Evolutionary conservation across 2,888 invertebrate genomes (phyloP).

Genomic region (Adelphocoris suturalis): DNA sequence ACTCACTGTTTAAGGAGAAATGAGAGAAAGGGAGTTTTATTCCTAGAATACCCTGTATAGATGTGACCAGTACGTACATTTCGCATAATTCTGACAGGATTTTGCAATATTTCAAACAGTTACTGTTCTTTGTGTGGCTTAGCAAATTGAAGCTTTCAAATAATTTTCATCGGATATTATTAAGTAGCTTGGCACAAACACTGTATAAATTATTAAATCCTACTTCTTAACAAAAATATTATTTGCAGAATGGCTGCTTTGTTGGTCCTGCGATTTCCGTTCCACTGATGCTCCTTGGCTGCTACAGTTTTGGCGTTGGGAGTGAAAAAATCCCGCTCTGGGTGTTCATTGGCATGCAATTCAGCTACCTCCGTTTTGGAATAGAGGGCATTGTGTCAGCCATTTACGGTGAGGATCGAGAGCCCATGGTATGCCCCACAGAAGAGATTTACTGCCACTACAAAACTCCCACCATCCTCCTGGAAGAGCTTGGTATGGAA

Average conservation of each 20-base stretch:
- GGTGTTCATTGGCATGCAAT: slow-evolving; percentile 88
- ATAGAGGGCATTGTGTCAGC: slow-evolving; percentile 95
- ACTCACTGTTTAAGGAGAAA: too few species aligned
- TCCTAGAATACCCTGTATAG: too few species aligned
- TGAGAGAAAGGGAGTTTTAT: too few species aligned
- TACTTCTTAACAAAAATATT: too few species aligned
- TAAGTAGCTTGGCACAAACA: too few species aligned
- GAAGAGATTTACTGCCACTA: slow-evolving; percentile 82
- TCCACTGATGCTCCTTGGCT: slow-evolving; percentile 92
- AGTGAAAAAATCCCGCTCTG: slow-evolving; percentile 85
- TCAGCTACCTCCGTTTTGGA: slow-evolving; percentile 93
- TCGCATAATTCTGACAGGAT: too few species aligned
- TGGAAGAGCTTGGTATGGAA: slow-evolving; percentile 81
- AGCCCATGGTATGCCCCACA: slow-evolving; percentile 86
- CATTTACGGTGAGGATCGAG: slow-evolving; percentile 92
- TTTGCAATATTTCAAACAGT: too few species aligned
- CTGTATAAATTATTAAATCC: too few species aligned
- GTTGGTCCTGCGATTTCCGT: slow-evolving; percentile 92
- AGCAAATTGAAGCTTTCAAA: too few species aligned
- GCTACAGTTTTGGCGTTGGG: slow-evolving; percentile 91
- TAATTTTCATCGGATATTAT: too few species aligned
- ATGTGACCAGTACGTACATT: too few species aligned
- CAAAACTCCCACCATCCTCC: slow-evolving; percentile 75
- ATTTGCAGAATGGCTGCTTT: slow-evolving; percentile 90
- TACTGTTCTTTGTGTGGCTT: too few species aligned